A percentile compares a stretch with the other conserved stretches of the same genome.
Conservation (phyloP, 2,113 vertebrate genomes). For the Muntiacus muntjak region DNA sequence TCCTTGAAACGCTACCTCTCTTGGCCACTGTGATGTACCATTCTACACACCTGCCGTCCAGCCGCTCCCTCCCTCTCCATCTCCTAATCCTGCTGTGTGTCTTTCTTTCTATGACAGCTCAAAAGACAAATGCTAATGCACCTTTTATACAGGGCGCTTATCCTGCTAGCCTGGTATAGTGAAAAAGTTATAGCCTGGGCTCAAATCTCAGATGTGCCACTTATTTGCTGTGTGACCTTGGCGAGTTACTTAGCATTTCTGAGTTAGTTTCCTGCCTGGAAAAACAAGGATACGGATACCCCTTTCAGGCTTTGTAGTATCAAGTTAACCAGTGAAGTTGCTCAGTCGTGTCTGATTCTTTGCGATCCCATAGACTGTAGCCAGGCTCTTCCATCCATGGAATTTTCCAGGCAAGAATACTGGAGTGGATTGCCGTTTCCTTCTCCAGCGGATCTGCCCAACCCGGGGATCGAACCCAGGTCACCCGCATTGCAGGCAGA, state of each 20-base stretch:
- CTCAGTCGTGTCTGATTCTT: too few relatives aligned
- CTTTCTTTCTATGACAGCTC: neutral
- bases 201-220: neutral
- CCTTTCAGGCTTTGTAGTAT: neutral
- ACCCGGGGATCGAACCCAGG: too few relatives aligned
- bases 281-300: neutral
- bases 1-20: neutral
- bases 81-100: neutral
- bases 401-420: too few relatives aligned
- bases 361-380: too few relatives aligned
- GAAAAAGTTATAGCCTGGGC: neutral
- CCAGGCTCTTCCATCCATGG: too few relatives aligned
- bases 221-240: neutral
- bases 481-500: too few relatives aligned
- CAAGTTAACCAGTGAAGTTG: neutral
- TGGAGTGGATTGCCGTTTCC: too few relatives aligned
- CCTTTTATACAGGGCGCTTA: neutral
- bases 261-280: neutral
- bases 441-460: too few relatives aligned
- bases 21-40: neutral
- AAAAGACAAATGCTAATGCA: neutral
- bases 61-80: neutral
- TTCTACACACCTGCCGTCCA: neutral
- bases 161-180: neutral
- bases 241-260: neutral